Evolutionary conservation across 2,113 vertebrate species (phyloP).

Genomic region (Sitta europaea): DNA sequence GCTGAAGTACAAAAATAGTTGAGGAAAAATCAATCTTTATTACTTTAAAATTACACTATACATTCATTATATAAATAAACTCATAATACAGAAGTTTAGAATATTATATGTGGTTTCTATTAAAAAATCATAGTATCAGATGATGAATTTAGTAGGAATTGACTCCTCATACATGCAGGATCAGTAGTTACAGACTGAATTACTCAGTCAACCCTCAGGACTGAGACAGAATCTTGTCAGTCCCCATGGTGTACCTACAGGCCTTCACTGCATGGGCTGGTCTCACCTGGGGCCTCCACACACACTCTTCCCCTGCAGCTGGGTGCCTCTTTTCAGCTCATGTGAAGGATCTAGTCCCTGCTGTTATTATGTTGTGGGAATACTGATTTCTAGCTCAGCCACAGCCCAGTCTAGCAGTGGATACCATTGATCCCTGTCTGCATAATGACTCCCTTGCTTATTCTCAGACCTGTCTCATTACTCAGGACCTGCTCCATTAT

Average conservation of each 20-base stretch:
- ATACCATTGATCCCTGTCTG: neutral
- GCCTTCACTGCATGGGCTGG: neutral
- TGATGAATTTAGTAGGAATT: neutral
- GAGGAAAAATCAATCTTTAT: neutral
- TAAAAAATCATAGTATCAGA: neutral
- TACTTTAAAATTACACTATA: neutral
- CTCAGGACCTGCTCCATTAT: neutral
- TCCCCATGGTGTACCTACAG: neutral
- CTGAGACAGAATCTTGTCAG: neutral
- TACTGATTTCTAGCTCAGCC: neutral
- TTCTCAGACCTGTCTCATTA: neutral
- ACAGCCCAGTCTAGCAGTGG: neutral
- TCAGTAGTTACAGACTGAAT: neutral
- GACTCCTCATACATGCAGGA: neutral
- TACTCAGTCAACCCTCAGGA: neutral
- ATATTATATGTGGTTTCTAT: neutral
- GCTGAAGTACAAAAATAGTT: neutral
- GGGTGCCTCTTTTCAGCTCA: neutral
- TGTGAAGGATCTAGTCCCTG: neutral
- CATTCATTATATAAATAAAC: neutral
- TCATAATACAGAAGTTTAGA: neutral
- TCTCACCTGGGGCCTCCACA: neutral
- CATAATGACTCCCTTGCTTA: neutral
- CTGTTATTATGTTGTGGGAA: neutral
- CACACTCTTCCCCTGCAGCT: neutral